phyloP scores from a whole-genome alignment of 2,113 vertebrate species.

The Lipotes vexillifer region DNA sequence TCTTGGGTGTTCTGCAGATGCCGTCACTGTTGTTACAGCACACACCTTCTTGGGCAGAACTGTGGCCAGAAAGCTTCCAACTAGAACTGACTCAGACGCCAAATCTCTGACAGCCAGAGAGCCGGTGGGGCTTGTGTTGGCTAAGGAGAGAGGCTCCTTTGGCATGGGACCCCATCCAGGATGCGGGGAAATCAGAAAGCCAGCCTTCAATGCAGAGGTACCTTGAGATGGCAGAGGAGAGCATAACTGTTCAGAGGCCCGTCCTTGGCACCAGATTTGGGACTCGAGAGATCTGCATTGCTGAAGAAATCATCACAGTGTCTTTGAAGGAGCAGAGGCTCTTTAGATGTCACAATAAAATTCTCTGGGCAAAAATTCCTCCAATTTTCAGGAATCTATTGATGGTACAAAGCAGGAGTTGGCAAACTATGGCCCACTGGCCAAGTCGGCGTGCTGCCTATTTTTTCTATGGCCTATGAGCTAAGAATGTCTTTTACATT shows the following conservation, averaged over 20 bases:
- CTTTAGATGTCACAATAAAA: not conserved
- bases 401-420: not conserved
- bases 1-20: not conserved
- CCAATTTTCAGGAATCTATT: not conserved
- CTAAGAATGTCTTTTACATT: not conserved
- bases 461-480: not conserved
- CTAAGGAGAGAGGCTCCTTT: not conserved
- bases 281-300: not conserved
- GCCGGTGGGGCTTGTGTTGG: not conserved
- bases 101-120: not conserved
- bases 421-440: not conserved
- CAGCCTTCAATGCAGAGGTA: not conserved
- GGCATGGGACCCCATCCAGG: not conserved
- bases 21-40: slow-evolving; percentile 21
- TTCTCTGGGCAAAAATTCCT: not conserved
- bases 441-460: not conserved
- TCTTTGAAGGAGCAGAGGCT: not conserved
- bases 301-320: not conserved
- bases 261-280: not conserved
- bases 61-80: not conserved
- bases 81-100: not conserved
- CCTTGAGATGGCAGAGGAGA: not conserved
- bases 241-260: not conserved
- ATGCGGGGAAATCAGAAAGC: not conserved
- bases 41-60: not conserved